Evolutionary conservation across 2,888 invertebrate species (phyloP).

Genomic region (Melangyna quadrimaculata): DNA sequence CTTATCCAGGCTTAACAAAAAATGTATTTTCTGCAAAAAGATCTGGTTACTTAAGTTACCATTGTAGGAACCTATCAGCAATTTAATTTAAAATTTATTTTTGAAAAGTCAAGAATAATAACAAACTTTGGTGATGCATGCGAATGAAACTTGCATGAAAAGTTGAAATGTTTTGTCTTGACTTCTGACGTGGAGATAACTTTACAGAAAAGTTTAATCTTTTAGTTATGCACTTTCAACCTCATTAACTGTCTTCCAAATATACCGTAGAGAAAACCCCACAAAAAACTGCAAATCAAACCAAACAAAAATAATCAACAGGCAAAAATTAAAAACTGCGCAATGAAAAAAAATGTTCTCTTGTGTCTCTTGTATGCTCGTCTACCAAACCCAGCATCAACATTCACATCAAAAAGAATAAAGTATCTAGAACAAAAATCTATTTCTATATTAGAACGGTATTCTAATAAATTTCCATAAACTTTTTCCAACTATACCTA

Average conservation of each 20-base stretch:
- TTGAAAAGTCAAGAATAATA: too few relatives aligned
- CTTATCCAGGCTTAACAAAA: too few relatives aligned
- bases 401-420: not conserved
- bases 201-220: not conserved
- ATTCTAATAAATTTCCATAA: not conserved
- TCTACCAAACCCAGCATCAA: not conserved
- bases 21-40: too few relatives aligned
- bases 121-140: too few relatives aligned
- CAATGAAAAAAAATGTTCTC: not conserved
- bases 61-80: too few relatives aligned
- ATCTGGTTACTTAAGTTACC: too few relatives aligned
- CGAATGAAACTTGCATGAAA: not conserved
- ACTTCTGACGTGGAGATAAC: not conserved
- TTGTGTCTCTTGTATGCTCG: too few relatives aligned
- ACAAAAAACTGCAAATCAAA: not conserved
- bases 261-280: not conserved
- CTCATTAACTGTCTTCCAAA: not conserved
- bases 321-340: not conserved
- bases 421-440: not conserved
- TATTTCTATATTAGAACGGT: not conserved
- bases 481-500: not conserved
- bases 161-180: not conserved
- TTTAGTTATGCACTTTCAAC: not conserved
- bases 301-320: not conserved
- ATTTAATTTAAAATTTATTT: too few relatives aligned